Evolutionary conservation across 2,113 vertebrate species (phyloP), one percentile per base, ranked within the genome.

Genomic region (Synchiropus splendidus): DNA sequence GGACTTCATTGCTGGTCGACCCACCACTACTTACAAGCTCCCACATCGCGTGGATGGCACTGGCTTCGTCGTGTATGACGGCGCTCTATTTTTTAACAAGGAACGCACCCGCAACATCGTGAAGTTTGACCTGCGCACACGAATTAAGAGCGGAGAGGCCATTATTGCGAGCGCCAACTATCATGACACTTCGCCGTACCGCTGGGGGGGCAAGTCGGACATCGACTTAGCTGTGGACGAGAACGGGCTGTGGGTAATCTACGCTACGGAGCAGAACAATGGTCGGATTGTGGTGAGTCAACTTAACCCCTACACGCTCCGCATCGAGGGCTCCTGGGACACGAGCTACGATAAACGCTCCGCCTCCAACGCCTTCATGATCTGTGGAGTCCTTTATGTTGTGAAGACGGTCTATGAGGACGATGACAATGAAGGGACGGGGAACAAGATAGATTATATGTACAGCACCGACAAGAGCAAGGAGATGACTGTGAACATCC

Each of bases 381-480:
- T 97, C 38, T 97, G 93, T 45, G 92, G 93, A 3, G 86, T 94
- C 65, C 84, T 98, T 6, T 97, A 98, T 0, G 89, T 99, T 44
- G 90, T 99, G 39, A 97, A 94, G 61, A 94, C 91, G 0, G 95
- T 98, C 5, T 98, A 98, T 4, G 95, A 97, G 74, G 95, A 98
- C 6, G 95, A 98, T 0, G 95, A 98, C 75, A 98, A 97, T 4
- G 95, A 98, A 73, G 95, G 92, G 39, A 92, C 94, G 0, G 94
- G 95, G 40, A 98, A 98, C 85, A 98, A 98, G 75, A 98, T 99
- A 45, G 95, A 99, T 81, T 99, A 99, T 61, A 89, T 97, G 75
- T 99, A 96, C 74, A 96, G 91, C 72, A 99, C 95, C 0, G 92
- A 97, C 39, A 90, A 92, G 70, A 89, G 86, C 75, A 94, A 91